Conservation (phyloP, 2,888 invertebrate genomes). For the Philopedon plagiatum region DNA sequence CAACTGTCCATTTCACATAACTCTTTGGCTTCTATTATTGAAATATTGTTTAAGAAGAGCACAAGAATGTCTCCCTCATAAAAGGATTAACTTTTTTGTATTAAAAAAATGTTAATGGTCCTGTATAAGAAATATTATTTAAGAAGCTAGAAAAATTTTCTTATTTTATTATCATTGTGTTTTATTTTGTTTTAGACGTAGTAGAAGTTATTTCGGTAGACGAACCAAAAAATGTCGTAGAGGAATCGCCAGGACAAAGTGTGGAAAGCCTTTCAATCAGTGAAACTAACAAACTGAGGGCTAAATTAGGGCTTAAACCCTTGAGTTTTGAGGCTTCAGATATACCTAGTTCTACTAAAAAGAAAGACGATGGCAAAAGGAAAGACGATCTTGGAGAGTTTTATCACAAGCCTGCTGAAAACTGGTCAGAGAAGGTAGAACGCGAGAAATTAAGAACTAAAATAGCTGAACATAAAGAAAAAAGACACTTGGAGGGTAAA, state of each 20-base stretch:
- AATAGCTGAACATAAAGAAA: slow-evolving; percentile 84
- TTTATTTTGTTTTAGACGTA: slow-evolving; percentile 12
- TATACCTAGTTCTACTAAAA: slow-evolving; percentile 27
- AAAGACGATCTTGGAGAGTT: slow-evolving; percentile 82
- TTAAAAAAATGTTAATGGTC: too few relatives aligned
- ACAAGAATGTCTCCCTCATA: too few relatives aligned
- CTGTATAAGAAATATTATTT: too few relatives aligned
- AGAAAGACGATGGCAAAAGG: slow-evolving; percentile 69
- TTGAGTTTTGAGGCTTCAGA: slow-evolving; percentile 74
- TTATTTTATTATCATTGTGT: neutral
- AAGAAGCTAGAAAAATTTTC: neutral
- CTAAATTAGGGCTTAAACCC: slow-evolving; percentile 94
- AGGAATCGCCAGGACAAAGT: slow-evolving; percentile 65
- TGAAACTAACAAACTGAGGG: slow-evolving; percentile 90
- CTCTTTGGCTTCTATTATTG: too few relatives aligned
- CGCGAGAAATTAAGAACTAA: slow-evolving; percentile 88
- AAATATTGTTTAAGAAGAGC: too few relatives aligned
- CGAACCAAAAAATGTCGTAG: slow-evolving; percentile 16
- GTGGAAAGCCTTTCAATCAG: slow-evolving; percentile 81
- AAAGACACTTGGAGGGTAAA: slow-evolving; percentile 81
- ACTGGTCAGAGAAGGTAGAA: slow-evolving; percentile 80
- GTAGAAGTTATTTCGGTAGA: slow-evolving; percentile 40
- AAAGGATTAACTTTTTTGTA: neutral
- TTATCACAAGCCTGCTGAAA: slow-evolving; percentile 88
- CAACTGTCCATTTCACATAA: too few relatives aligned